A percentile compares a stretch with the other conserved stretches of the same genome.
Conservation (phyloP, 2,113 vertebrate species). For the Sebastes fasciatus region DNA sequence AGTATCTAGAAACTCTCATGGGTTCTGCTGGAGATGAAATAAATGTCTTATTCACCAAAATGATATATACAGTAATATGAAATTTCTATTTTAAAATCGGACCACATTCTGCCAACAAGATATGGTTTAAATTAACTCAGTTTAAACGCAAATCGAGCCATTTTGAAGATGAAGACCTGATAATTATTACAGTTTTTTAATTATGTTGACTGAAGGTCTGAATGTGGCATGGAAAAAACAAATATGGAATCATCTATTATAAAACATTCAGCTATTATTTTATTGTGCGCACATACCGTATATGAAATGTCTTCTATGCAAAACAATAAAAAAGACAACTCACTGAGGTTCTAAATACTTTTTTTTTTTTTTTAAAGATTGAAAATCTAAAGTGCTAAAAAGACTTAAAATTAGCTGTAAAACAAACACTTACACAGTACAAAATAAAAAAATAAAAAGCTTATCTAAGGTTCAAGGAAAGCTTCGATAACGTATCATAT, state of each 20-base stretch:
- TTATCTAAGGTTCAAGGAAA: constrained; percentile 62
- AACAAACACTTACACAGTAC: constrained; percentile 17
- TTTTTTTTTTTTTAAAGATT: not conserved
- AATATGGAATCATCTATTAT: not conserved
- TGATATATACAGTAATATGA: not conserved
- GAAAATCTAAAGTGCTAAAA: constrained; percentile 76
- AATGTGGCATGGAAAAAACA: not conserved
- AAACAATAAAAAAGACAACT: not conserved
- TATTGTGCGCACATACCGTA: not conserved
- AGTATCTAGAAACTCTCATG: constrained; percentile 33
- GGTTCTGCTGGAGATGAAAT: not conserved
- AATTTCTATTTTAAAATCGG: not conserved
- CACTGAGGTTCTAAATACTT: constrained; percentile 7
- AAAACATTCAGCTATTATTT: constrained; percentile 30
- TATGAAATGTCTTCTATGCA: constrained; percentile 19
- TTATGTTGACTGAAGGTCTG: not conserved
- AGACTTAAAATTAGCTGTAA: constrained; percentile 20
- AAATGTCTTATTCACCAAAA: not conserved
- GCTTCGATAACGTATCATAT: constrained; percentile 6
- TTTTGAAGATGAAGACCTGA: not conserved
- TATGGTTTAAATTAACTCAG: not conserved
- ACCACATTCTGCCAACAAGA: not conserved
- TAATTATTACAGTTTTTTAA: not conserved
- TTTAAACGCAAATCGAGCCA: constrained; percentile 14
- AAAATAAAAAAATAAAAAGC: constrained; percentile 50